phyloP scores from a whole-genome alignment of 2,888 invertebrate genomes.

The Tiliacea citrago region DNA sequence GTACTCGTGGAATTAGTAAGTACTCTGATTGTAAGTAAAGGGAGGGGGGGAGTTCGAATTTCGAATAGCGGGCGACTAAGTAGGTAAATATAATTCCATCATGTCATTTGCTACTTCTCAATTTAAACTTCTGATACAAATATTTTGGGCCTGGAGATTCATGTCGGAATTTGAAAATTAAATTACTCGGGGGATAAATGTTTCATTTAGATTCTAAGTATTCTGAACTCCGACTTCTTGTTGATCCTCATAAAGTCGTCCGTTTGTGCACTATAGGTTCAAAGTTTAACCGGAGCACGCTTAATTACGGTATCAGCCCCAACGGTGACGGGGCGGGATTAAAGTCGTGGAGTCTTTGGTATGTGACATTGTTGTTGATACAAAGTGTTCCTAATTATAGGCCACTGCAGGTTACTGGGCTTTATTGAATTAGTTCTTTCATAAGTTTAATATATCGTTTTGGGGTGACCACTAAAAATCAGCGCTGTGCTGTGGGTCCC shows the following conservation, averaged over 20 bases:
- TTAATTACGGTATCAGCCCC: constrained; percentile 59
- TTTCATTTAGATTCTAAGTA: background rate
- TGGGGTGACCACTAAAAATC: background rate
- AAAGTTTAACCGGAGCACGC: constrained; percentile 44
- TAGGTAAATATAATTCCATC: no score
- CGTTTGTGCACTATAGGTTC: constrained; percentile 27
- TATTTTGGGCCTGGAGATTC: no score
- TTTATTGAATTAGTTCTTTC: background rate
- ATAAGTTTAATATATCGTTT: background rate
- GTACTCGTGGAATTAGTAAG: no score
- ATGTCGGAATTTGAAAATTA: no score
- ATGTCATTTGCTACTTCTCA: no score
- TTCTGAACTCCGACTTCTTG: background rate
- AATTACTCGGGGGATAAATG: background rate
- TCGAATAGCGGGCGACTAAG: no score
- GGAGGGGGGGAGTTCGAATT: no score
- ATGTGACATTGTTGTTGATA: constrained; percentile 42
- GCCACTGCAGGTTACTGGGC: background rate
- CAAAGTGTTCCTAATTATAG: constrained; percentile 19
- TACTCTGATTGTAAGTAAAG: no score
- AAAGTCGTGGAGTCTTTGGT: constrained; percentile 33
- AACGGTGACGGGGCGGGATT: constrained; percentile 45
- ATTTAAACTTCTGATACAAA: no score
- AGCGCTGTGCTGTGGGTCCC: no score
- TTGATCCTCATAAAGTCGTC: background rate